Evolutionary conservation across 2,888 invertebrate species (phyloP), one percentile per base, ranked within the genome.

Genomic region (Leucophora obtusa): DNA sequence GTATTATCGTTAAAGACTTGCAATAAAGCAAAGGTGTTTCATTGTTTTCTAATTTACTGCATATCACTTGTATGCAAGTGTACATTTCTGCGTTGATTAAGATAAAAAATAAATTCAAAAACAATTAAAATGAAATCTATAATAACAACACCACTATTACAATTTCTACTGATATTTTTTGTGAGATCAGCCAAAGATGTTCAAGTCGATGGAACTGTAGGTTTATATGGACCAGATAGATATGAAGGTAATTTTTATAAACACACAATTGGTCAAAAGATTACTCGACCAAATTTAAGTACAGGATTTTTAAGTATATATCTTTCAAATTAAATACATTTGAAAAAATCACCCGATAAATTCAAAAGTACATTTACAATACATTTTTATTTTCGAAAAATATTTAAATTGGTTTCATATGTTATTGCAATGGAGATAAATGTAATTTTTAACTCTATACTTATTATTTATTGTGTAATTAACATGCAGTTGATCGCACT

Each of bases 181-280:
- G 35, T 70, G 47, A 51, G 56, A 21, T 66, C 66, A 8, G 15
- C 51, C 2, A 54, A 60, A 18, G 28, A 81, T 8, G 54, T 38
- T 17, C 76, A 56, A 43, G 81, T 62, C 10, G 70, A 81, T 35
- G 77, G 75, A 0, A 73, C 79, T 21, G 84, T 84, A 17, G 84
- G 84, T 0, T 79, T 83, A 15, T 83, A 83, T 75, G 84, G 82
- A 15, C 83, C 83, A 0, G 83, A 84, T 74, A 79, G 83, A 63
- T 84, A 85, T 78, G 82, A 83, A 60, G 84, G 83, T 84, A 65
- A 83, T 28, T 28, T 3, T 28, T 6, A 7, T 28, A 28, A 24
- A 24, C 24, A 3, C 24, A 24, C 24, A 24, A 5, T 24, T 24
- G 5, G 2, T 24, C 5, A 24, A 24, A 3, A 2, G 24, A 24